These are phyloP conservation scores for Nephila pilipes DNA, from an alignment of 1,140 invertebrate genomes.

Conservation along the genomic window DNA sequence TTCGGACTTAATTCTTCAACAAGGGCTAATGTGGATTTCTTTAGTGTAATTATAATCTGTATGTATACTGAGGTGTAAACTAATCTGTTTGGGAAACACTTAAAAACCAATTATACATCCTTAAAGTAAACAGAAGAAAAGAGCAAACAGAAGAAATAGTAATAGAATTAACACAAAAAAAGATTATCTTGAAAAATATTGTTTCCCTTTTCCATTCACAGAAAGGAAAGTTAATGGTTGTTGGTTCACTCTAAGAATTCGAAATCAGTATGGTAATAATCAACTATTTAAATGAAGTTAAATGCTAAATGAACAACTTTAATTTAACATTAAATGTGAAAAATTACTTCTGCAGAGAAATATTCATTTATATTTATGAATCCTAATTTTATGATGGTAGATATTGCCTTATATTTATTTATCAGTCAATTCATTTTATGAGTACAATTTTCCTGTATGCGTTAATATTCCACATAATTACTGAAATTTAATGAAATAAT, in stretches of 20 bases:
- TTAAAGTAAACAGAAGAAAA: neutral
- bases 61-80: neutral
- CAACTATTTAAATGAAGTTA: neutral
- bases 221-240: neutral
- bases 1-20: neutral
- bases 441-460: too few relatives aligned
- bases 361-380: neutral
- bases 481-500: too few relatives aligned
- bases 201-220: neutral
- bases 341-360: neutral
- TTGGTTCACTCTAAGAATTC: neutral
- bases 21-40: neutral
- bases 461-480: too few relatives aligned
- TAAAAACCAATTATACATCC: neutral
- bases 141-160: neutral
- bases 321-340: neutral
- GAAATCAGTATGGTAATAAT: neutral
- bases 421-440: too few relatives aligned
- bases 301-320: too few relatives aligned
- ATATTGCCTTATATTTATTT: too few relatives aligned
- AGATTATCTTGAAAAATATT: neutral
- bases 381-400: too few relatives aligned
- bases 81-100: neutral
- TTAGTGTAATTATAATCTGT: neutral
- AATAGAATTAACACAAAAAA: neutral